Evolutionary conservation across 2,888 invertebrate genomes (phyloP), one percentile per base, ranked within the genome.

Genomic region (Anthophora plumipes): DNA sequence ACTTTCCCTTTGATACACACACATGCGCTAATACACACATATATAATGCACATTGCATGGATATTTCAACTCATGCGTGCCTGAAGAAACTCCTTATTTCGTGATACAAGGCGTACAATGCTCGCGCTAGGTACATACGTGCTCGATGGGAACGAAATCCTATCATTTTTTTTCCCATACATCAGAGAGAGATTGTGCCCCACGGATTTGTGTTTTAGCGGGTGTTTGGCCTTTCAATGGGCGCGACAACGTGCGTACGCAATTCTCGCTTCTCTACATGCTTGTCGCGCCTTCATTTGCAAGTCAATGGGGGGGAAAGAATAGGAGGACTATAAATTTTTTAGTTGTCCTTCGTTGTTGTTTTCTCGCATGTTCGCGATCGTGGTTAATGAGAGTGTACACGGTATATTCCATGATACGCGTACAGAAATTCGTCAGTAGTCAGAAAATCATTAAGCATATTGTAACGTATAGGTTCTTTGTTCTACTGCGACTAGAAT

Each of bases 71-170:
- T 20, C 39, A 46, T 46, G 6, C 43, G 14, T 66, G 70, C 71
- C 48, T 37, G 55, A 61, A 25, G 31, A 43, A 71, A 61, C 70
- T 57, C 66, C 60, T 71, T 72, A 71, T 48, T 71, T 63, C 50
- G 22, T 50, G 61, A 61, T 41, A 1, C 25, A 55, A n/a, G 9
- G 39, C 54, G 66, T 20, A 61, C 48, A 67, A 71, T 71, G 43
- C 77, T 71, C 37, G 54, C 67, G 31, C 59, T 22, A 20, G 43
- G 11, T 59, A 57, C n/a, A n/a, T n/a, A n/a, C 61, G 46, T 52
- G 20, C 67, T 76, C 50, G 50, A 55, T 31, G 41, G 22, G 55
- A 57, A 55, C 48, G 37, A 41, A 54, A 52, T 20, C 48, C 39
- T 54, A 61, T 57, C n/a, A 20, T 72, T 64, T 31, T 64, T 9